These are phyloP conservation scores for Sclerurus mexicanus DNA, from an alignment of 2,113 vertebrate species.

Conservation along the genomic window DNA sequence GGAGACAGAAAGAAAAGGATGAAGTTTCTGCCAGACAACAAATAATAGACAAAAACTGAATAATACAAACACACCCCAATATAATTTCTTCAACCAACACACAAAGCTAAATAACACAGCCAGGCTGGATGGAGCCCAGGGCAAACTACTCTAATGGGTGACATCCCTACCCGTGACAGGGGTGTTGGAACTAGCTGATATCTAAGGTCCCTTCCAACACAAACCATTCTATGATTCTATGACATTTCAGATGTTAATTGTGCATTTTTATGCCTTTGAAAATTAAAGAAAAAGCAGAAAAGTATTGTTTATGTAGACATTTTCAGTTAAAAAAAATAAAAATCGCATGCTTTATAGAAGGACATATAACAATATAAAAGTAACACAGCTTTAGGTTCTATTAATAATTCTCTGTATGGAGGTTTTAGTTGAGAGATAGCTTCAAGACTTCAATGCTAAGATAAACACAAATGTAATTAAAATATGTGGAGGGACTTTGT, in stretches of 20 bases:
- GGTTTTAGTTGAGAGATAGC: background rate
- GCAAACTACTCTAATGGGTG: background rate
- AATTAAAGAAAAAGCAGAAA: background rate
- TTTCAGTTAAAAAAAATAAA: background rate
- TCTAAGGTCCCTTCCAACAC: background rate
- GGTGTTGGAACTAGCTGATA: background rate
- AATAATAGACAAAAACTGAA: background rate
- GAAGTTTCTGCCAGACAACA: background rate
- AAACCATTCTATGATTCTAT: background rate
- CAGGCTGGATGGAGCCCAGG: background rate
- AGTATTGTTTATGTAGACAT: background rate
- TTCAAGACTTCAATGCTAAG: background rate
- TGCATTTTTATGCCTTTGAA: background rate
- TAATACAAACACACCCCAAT: fast-evolving
- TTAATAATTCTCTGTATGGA: background rate
- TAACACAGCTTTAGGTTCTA: background rate
- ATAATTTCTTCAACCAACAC: background rate
- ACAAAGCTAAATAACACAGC: background rate
- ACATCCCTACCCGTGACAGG: too few relatives aligned
- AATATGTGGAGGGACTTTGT: background rate
- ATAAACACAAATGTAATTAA: background rate
- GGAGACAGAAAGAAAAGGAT: background rate
- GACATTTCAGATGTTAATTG: background rate
- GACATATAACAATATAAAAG: background rate
- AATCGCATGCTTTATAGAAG: background rate